Evolutionary conservation across 1,140 invertebrate genomes (phyloP), one percentile per base, ranked within the genome.

Genomic region (Papilio glaucus): DNA sequence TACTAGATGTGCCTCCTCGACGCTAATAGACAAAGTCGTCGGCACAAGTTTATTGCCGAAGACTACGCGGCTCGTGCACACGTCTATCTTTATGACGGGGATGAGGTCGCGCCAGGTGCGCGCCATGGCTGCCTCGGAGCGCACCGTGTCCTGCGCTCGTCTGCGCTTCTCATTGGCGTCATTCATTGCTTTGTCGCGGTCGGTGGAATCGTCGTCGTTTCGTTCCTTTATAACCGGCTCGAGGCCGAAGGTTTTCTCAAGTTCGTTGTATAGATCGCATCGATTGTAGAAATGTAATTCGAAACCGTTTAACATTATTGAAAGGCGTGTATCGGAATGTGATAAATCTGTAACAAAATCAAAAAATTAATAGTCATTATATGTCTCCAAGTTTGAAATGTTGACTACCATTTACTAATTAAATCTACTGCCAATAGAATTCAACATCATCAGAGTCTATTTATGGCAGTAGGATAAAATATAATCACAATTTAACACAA

Each of bases 21-120:
- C 96, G 72, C 96, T 98, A 79, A 99, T 95, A 7, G 98, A 97
- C 33, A 99, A 93, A 2, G 98, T 99, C 13, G 98, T 98, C 0
- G 99, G 98, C 6, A 99, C 96, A 70, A 99, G 92, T 45, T 97
- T 95, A 94, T 99, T 99, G n/a, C 99, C 99, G 94, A 99, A 99
- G 13, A 99, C 97, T 73, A 99, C 93, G 74, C 98, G 96, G 65
- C 98, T 98, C 45, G 96, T 96, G 72, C 96, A 97, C 57, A 99
- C 95, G 86, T 99, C 98, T 53, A 99, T 94, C 94, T 99, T 99
- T 71, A 99, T 99, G 29, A 99, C 98, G 61, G 99, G 99, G 85
- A 99, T 98, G 61, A 99, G 94, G 94, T 99, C 98, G 80, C 98
- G 95, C 98, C 99, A 99, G 3, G 97, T 98, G 78, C 96, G 94